Evolutionary conservation across 1,140 invertebrate genomes (phyloP), one percentile per base, ranked within the genome.

Genomic region (Saxidomus purpurata): DNA sequence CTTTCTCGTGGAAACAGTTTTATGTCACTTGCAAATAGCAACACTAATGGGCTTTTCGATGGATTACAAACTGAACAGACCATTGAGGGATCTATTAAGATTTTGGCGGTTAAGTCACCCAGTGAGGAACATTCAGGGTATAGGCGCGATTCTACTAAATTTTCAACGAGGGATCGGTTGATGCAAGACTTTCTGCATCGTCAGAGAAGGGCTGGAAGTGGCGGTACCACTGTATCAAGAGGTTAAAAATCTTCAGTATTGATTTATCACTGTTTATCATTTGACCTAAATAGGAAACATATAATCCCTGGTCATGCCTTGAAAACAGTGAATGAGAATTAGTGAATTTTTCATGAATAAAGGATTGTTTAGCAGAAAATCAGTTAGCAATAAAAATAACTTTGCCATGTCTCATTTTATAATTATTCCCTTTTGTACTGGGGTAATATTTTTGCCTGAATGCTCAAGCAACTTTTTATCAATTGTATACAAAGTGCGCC

Each of bases 1-100:
- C 38, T 84, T 36, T 84, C 82, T 40, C 76, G 86, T 8, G 86
- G 86, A 36, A 67, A 79, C 28, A 88, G 86, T 71, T 88, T 88
- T 28, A 15, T 88, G 0, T 88, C 86, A 8, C 76, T 34, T 0
- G 28, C 61, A 69, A 79, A 43, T 67, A 80, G 74, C 47, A 11
- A 61, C 28, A 22, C n/a, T 17, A 84, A 84, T 34, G 52, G 34
- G 3, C 6, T 34, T 13, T 22, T 52, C 0, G 49, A 74, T 40
- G 85, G 52, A 2, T 71, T 88, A 63, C 86, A 88, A 71, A 81
- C 86, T 13, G 86, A 88, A 31, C 76, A 36, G n/a, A 88, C 86
- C 0, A 88, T 88, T 38, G 77, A 80, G 55, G 86, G 61, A 52
- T 80, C 86, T 2, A 88, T 88, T 25, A 55, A 88, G 25, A 88